Evolutionary conservation across 1,140 invertebrate genomes (phyloP), one percentile per base, ranked within the genome.

Genomic region (Dreissena rostriformis): DNA sequence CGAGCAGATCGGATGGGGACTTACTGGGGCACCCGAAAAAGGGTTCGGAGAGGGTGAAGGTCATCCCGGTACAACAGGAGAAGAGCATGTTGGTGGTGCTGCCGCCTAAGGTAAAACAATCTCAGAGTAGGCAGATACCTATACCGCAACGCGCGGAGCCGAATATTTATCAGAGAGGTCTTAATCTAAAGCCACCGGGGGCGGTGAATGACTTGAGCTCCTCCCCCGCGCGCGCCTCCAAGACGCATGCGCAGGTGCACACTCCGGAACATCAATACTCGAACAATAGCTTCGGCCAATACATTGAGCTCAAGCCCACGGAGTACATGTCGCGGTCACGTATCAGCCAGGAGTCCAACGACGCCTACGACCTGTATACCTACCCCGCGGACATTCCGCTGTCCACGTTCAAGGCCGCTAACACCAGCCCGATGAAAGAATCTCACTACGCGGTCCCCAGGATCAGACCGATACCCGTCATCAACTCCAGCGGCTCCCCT

Each of bases 1-100:
- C 80, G 28, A 82, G 80, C 63, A 82, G 75, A 82, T 82, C 80
- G 39, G 80, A 82, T 22, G 80, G 80, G 8, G 80, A 82, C 55
- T 65, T 82, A 49, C 57, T 82, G 0, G 71, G 71, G 28, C 71
- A 82, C 19, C 39, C 74, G 19, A 82, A 68, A 28, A 82, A 82
- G 57, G 19, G 67, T 29, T 82, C 71, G 12, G 71, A 75, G 29
- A 82, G 73, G 57, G 72, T 55, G 57, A 82, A 82, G 57, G 71
- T 82, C 17, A 82, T 74, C 19, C 72, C 80, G 29, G 63, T 39
- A n/a, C 29, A 26, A 12, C 57, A 68, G 57, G 17, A 61, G 22
- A 19, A 61, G 12, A 61, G 12, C 2, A n/a, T 61, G 17, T 24
- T 52, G 17, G 4, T 68, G 12, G 51, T 51, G 0, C 19, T 53